Conservation (phyloP, 37 sponge, comb jelly and placozoan species). For the Spongilla lacustris region DNA sequence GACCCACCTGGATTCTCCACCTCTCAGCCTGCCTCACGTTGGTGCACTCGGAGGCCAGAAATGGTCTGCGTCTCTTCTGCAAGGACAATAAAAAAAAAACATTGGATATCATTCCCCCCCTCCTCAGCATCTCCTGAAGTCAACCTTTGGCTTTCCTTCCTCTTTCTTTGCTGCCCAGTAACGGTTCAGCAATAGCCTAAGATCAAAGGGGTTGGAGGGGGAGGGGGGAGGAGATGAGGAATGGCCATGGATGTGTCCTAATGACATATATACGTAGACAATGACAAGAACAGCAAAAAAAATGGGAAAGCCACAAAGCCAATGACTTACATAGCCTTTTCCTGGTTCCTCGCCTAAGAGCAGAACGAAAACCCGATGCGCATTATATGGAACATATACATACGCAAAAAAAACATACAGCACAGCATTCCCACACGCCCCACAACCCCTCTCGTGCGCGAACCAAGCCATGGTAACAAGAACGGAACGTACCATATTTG, state of each 20-base stretch:
- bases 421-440: background rate
- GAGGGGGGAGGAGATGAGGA: no score
- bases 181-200: slow-evolving; percentile 81
- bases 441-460: background rate
- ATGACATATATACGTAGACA: background rate
- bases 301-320: no score
- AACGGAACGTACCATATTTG: no score
- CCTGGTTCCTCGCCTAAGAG: slow-evolving; percentile 69
- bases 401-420: background rate
- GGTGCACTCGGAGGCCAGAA: slow-evolving; percentile 89
- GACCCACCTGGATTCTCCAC: slow-evolving; percentile 71
- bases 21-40: slow-evolving; percentile 81
- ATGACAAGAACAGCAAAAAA: no score
- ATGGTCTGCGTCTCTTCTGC: slow-evolving; percentile 74
- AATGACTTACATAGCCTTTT: slow-evolving; percentile 77
- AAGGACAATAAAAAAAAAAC: background rate
- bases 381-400: background rate
- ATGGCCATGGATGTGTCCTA: no score
- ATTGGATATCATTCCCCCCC: background rate
- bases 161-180: slow-evolving; percentile 71
- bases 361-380: background rate
- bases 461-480: no score
- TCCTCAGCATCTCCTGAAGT: no score
- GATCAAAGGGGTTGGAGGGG: background rate
- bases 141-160: slow-evolving; percentile 68